phyloP scores from a whole-genome alignment of 2,797 vertebrate species.

The Anabas testudineus region DNA sequence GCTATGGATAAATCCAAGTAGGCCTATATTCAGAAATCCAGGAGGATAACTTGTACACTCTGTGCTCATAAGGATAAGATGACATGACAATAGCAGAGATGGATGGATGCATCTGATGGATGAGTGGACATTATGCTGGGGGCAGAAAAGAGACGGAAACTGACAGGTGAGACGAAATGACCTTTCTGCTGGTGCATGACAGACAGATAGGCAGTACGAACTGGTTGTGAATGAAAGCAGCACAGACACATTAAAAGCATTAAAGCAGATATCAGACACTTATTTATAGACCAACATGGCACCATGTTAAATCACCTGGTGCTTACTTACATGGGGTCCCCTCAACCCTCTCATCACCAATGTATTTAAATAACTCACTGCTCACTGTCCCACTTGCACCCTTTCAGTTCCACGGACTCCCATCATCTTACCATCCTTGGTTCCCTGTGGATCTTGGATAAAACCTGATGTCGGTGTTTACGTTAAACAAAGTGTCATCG shows the following conservation, averaged over 20 bases:
- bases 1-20: conserved; percentile 1
- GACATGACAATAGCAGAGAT: conserved; percentile 12
- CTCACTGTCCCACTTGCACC: conserved; percentile 32
- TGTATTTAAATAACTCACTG: conserved; percentile 3
- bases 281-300: not conserved
- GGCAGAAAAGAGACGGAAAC: conserved; percentile 19
- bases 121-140: conserved; percentile 16
- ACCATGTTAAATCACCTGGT: not conserved
- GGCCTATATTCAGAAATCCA: not conserved
- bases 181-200: not conserved
- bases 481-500: conserved; percentile 92
- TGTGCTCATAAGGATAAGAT: conserved; percentile 1
- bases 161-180: conserved; percentile 10
- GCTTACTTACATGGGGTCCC: not conserved
- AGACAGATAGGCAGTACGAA: not conserved
- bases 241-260: not conserved
- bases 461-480: conserved; percentile 93
- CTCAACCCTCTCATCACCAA: not conserved
- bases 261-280: not conserved
- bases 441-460: conserved; percentile 89
- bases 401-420: conserved; percentile 13
- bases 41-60: not conserved
- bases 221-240: not conserved
- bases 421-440: conserved; percentile 89
- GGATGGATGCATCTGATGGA: conserved; percentile 27